Evolutionary conservation across 2,888 invertebrate genomes (phyloP).

Genomic region (Seira sanloemensis): DNA sequence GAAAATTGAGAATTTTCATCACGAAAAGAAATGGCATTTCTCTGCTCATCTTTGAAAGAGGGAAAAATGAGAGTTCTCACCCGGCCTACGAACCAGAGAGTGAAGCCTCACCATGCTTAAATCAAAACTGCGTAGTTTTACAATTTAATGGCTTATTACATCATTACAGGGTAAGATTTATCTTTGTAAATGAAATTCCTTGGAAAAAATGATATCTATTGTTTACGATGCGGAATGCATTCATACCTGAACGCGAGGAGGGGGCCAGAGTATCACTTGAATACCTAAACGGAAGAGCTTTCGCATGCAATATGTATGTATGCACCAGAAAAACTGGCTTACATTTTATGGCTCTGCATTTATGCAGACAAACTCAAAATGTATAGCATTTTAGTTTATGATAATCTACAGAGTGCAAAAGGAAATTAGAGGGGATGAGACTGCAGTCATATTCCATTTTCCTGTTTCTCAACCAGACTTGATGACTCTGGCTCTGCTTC

Average conservation of each 20-base stretch:
- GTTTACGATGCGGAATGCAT: not conserved
- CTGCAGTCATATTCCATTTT: conserved; percentile 11
- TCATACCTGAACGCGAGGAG: not conserved
- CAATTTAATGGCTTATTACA: not conserved
- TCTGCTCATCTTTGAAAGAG: not conserved
- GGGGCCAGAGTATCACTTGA: not conserved
- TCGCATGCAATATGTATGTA: not conserved
- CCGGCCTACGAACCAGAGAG: no score
- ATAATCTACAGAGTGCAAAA: conserved; percentile 25
- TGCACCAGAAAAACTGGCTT: not conserved
- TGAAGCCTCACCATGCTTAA: no score
- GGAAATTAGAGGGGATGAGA: conserved; percentile 13
- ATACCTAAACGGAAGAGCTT: not conserved
- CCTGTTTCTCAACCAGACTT: conserved; percentile 18
- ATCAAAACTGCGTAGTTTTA: conserved; percentile 34
- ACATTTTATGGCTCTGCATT: conserved; percentile 1
- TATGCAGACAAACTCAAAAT: not conserved
- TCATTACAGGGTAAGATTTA: not conserved
- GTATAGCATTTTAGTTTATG: not conserved
- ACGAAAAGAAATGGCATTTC: not conserved
- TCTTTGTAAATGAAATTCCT: not conserved
- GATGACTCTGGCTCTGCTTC: conserved; percentile 19
- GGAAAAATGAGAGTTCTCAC: not conserved
- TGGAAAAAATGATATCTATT: not conserved
- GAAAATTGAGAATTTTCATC: not conserved